Conservation (phyloP, 2,113 vertebrate genomes). For the rabbit (Oryctolagus cuniculus) region DNA sequence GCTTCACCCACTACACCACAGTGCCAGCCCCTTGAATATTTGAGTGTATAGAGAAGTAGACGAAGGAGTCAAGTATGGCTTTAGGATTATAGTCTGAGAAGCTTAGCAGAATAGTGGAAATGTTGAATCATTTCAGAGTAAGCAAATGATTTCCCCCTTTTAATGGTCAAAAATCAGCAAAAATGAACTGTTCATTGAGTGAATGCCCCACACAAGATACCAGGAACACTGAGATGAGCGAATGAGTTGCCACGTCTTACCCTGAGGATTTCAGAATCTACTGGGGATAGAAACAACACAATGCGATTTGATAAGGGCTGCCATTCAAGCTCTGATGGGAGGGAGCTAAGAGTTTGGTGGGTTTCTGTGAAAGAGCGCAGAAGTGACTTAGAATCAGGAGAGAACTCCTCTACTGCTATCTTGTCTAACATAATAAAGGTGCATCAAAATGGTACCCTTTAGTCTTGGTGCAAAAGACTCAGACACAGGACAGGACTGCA, state of each 20-base stretch:
- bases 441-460: background rate
- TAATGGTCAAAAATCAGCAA: background rate
- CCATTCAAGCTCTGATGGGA: background rate
- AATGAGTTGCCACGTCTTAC: background rate
- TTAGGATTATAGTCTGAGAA: background rate
- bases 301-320: background rate
- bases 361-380: background rate
- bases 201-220: background rate
- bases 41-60: background rate
- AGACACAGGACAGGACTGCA: background rate
- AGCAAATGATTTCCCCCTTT: background rate
- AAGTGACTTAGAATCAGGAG: background rate
- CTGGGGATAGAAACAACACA: background rate
- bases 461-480: background rate
- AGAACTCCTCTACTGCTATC: background rate
- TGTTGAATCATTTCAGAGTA: background rate
- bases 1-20: too few relatives aligned
- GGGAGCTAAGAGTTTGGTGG: background rate
- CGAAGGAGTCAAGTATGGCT: background rate
- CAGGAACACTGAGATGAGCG: background rate
- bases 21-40: background rate
- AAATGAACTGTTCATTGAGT: background rate
- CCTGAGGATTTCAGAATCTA: background rate
- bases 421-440: background rate
- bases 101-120: background rate